Evolutionary conservation across 2,888 invertebrate species (phyloP).

Genomic region (Drosophila aldrichi): DNA sequence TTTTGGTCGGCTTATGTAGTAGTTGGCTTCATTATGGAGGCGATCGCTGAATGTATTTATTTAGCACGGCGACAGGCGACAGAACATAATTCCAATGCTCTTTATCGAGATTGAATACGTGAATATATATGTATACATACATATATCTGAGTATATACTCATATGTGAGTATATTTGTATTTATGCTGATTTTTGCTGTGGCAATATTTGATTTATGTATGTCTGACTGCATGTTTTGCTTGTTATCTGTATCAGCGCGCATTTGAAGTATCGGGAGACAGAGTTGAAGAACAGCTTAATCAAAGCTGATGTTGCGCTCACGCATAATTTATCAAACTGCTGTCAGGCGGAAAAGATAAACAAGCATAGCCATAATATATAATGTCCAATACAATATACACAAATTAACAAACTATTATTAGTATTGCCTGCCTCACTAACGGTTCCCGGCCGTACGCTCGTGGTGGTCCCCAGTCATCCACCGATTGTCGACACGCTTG

Average conservation of each 20-base stretch:
- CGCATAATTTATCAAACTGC: conserved; percentile 67
- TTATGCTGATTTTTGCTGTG: conserved; percentile 23
- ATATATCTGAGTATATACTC: neutral
- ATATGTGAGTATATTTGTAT: conserved; percentile 1
- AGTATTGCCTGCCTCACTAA: conserved; percentile 60
- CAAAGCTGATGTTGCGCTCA: conserved; percentile 46
- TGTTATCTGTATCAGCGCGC: conserved; percentile 45
- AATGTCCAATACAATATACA: conserved; percentile 51
- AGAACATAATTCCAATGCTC: conserved; percentile 76
- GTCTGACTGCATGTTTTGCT: conserved; percentile 19
- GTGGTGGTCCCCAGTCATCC: conserved; percentile 40
- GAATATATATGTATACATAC: no score
- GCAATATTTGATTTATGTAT: conserved; percentile 68
- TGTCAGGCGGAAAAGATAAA: conserved; percentile 63
- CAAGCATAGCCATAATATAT: conserved; percentile 35
- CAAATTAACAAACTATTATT: conserved; percentile 77
- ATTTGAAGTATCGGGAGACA: conserved; percentile 43
- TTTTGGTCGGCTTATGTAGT: conserved; percentile 49
- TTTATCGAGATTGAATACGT: conserved; percentile 57
- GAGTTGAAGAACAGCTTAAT: conserved; percentile 63
- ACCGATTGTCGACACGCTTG: conserved; percentile 50
- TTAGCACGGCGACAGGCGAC: conserved; percentile 65
- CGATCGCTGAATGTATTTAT: conserved; percentile 69
- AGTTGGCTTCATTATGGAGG: conserved; percentile 65
- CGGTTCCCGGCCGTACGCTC: conserved; percentile 56